A percentile compares a stretch with the other conserved stretches of the same genome.
Evolutionary conservation across 2,888 invertebrate genomes (phyloP).

Genomic region (Ectobius pallidus): DNA sequence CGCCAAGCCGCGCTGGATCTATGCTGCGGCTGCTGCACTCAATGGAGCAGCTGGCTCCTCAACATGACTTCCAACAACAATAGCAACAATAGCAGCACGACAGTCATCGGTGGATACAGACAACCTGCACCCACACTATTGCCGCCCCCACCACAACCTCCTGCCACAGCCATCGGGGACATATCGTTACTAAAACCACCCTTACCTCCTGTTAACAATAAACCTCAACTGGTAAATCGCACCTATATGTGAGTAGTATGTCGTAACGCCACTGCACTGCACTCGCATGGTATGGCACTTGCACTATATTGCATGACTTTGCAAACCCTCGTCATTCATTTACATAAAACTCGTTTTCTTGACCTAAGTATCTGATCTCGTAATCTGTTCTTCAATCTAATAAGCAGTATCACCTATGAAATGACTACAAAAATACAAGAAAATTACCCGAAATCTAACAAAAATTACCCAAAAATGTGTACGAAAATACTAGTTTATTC

Average conservation of each 20-base stretch:
- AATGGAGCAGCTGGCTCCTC: not conserved
- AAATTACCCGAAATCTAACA: too few relatives aligned
- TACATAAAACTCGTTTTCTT: too few relatives aligned
- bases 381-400: too few relatives aligned
- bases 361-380: too few relatives aligned
- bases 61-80: not conserved
- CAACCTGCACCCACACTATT: constrained; percentile 35
- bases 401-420: too few relatives aligned
- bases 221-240: constrained; percentile 57
- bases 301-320: too few relatives aligned
- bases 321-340: too few relatives aligned
- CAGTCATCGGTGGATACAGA: constrained; percentile 61
- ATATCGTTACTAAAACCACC: constrained; percentile 52
- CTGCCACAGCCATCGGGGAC: constrained; percentile 45
- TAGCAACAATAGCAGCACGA: constrained; percentile 71
- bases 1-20: constrained; percentile 73
- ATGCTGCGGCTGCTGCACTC: constrained; percentile 73
- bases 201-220: constrained; percentile 43
- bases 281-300: not conserved
- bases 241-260: constrained; percentile 61
- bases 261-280: constrained; percentile 1
- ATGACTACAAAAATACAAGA: too few relatives aligned
- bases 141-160: constrained; percentile 41
- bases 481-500: too few relatives aligned
- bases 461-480: too few relatives aligned